Conservation (phyloP, 2,113 vertebrate genomes). For the Trematomus loennbergii region DNA sequence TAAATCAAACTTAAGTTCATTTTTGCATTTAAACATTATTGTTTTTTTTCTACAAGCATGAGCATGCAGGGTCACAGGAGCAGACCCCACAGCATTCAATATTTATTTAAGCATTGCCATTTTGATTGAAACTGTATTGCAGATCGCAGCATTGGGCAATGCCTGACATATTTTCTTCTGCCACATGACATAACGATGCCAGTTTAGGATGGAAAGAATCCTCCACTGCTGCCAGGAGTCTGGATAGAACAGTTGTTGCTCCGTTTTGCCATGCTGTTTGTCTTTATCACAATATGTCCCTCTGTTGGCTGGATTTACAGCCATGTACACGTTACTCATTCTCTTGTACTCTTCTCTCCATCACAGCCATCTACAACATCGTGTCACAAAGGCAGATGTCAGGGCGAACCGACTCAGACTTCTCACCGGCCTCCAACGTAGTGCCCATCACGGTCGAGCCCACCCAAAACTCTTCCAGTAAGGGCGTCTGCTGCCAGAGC, state of each 20-base stretch:
- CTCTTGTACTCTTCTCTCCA: slow-evolving; percentile 27
- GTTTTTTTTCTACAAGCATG: not conserved
- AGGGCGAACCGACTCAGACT: slow-evolving; percentile 81
- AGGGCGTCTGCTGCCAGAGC: slow-evolving; percentile 88
- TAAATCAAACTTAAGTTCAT: not conserved
- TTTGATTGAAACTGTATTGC: slow-evolving; percentile 21
- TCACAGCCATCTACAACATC: slow-evolving; percentile 90
- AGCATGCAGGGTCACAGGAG: not conserved
- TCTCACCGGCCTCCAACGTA: slow-evolving; percentile 86
- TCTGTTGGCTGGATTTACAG: slow-evolving; percentile 57
- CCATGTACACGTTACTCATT: slow-evolving; percentile 49
- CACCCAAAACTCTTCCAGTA: slow-evolving; percentile 85
- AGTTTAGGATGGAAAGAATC: slow-evolving; percentile 68
- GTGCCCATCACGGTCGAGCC: slow-evolving; percentile 91
- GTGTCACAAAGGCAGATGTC: slow-evolving; percentile 91
- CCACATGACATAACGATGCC: slow-evolving; percentile 58
- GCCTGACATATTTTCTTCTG: slow-evolving; percentile 33
- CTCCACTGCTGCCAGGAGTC: slow-evolving; percentile 59
- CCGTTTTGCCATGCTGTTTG: slow-evolving; percentile 60
- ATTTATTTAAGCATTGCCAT: not conserved
- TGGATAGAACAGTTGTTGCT: slow-evolving; percentile 68
- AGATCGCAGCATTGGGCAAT: slow-evolving; percentile 19
- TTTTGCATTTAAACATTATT: not conserved
- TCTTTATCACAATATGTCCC: slow-evolving; percentile 69
- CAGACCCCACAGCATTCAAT: not conserved